phyloP scores from a whole-genome alignment of 1,140 invertebrate genomes.

The Eriosoma lanigerum region DNA sequence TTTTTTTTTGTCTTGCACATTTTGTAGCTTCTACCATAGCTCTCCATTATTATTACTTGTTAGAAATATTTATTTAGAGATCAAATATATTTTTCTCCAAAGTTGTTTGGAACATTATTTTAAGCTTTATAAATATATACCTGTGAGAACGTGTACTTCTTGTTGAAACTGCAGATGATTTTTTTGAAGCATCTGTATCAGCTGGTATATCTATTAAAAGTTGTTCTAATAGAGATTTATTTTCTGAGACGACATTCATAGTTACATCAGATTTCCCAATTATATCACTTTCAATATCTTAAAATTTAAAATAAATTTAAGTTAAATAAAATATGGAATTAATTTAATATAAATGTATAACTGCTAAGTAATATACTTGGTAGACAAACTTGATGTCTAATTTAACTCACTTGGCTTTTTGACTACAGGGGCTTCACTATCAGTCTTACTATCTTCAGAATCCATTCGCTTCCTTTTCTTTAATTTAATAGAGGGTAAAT shows the following conservation, averaged over 20 bases:
- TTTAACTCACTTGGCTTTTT: slow-evolving; percentile 41
- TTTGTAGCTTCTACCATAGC: too few relatives aligned
- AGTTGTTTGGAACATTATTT: too few relatives aligned
- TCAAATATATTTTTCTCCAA: too few relatives aligned
- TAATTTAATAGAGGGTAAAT: slow-evolving; percentile 30
- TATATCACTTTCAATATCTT: slow-evolving; percentile 48
- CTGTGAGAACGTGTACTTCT: slow-evolving; percentile 56
- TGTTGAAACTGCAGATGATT: slow-evolving; percentile 54
- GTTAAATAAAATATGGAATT: not conserved
- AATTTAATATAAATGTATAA: too few relatives aligned
- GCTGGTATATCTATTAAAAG: slow-evolving; percentile 76
- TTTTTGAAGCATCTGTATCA: slow-evolving; percentile 58
- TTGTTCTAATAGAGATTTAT: slow-evolving; percentile 71
- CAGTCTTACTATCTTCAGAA: slow-evolving; percentile 55
- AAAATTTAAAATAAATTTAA: slow-evolving; percentile 22
- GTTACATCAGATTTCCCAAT: slow-evolving; percentile 30
- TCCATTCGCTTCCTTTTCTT: slow-evolving; percentile 46
- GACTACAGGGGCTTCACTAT: slow-evolving; percentile 57
- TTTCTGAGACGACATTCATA: slow-evolving; percentile 38
- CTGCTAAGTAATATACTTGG: too few relatives aligned
- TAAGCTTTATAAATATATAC: not conserved
- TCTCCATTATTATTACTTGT: too few relatives aligned
- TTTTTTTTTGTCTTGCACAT: too few relatives aligned
- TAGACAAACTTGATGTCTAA: too few relatives aligned
- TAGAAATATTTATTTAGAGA: too few relatives aligned